These are phyloP conservation scores for Diplazon laetatorius DNA, from an alignment of 2,888 invertebrate species.

Conservation along the genomic window DNA sequence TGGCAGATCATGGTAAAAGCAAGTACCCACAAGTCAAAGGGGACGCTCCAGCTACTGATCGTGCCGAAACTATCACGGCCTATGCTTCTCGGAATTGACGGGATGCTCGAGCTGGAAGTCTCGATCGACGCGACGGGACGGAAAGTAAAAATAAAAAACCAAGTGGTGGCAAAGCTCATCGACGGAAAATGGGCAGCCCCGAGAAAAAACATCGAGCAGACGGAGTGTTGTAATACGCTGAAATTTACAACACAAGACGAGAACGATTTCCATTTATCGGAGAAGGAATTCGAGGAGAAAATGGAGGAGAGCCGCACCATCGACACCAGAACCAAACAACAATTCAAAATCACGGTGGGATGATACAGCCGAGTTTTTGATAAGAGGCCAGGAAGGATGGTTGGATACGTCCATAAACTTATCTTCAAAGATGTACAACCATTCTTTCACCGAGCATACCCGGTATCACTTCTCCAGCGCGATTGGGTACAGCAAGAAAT, in stretches of 20 bases:
- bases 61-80: neutral
- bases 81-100: neutral
- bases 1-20: neutral
- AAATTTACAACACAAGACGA: no score
- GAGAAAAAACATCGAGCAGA: no score
- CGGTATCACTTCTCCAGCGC: constrained; percentile 5
- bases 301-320: neutral
- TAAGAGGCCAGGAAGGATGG: neutral
- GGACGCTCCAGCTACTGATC: neutral
- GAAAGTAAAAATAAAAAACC: no score
- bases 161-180: neutral
- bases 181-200: no score
- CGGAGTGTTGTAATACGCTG: no score
- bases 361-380: neutral
- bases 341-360: neutral
- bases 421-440: neutral
- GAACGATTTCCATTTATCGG: no score
- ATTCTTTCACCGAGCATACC: constrained; percentile 10
- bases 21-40: neutral
- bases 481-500: neutral
- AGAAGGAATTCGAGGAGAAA: neutral
- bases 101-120: neutral
- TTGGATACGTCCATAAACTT: neutral
- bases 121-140: no score
- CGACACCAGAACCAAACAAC: neutral